Percentiles rank a stretch among this genome's conserved stretches.
phyloP scores from a whole-genome alignment of 2,888 invertebrate species.

The Prosopocoilus inquinatus region DNA sequence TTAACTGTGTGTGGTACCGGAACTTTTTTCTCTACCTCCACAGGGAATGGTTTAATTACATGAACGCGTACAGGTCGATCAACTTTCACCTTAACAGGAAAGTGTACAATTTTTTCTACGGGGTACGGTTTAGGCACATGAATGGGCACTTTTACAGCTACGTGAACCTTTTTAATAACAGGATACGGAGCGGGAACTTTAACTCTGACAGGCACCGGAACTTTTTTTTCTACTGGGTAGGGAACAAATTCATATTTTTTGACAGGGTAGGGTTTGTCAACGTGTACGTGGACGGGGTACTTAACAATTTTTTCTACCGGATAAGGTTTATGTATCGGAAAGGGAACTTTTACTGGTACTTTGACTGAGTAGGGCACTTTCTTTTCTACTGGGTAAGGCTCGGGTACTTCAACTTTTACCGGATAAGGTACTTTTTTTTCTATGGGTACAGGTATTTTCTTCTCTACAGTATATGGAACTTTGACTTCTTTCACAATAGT shows the following conservation, averaged over 20 bases:
- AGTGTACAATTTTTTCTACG: slow-evolving; percentile 68
- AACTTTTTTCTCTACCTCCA: slow-evolving; percentile 67
- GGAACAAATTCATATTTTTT: slow-evolving; percentile 71
- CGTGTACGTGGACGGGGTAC: slow-evolving; percentile 61
- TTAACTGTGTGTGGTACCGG: slow-evolving; percentile 58
- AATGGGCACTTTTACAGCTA: slow-evolving; percentile 64
- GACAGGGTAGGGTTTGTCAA: slow-evolving; percentile 63
- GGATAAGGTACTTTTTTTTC: slow-evolving; percentile 52
- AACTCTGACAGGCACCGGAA: slow-evolving; percentile 66
- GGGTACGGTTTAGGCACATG: slow-evolving; percentile 69
- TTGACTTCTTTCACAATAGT: slow-evolving; percentile 66
- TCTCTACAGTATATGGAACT: slow-evolving; percentile 65
- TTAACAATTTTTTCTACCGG: slow-evolving; percentile 73
- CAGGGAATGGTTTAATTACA: slow-evolving; percentile 63
- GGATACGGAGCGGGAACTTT: slow-evolving; percentile 67
- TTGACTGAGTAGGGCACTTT: slow-evolving; percentile 66
- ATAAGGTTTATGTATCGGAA: slow-evolving; percentile 55
- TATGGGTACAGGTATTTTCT: slow-evolving; percentile 60
- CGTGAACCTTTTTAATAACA: slow-evolving; percentile 63
- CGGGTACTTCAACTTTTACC: slow-evolving; percentile 41
- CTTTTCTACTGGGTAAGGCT: slow-evolving; percentile 67
- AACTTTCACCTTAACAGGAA: slow-evolving; percentile 63
- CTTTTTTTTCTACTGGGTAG: slow-evolving; percentile 67
- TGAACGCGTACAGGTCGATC: slow-evolving; percentile 65
- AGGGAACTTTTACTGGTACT: slow-evolving; percentile 56